Percentiles rank a stretch among this genome's conserved stretches.
These are phyloP conservation scores for Melanotaenia parkinsoni DNA, from an alignment of 2,797 vertebrate species.

Conservation along the genomic window DNA sequence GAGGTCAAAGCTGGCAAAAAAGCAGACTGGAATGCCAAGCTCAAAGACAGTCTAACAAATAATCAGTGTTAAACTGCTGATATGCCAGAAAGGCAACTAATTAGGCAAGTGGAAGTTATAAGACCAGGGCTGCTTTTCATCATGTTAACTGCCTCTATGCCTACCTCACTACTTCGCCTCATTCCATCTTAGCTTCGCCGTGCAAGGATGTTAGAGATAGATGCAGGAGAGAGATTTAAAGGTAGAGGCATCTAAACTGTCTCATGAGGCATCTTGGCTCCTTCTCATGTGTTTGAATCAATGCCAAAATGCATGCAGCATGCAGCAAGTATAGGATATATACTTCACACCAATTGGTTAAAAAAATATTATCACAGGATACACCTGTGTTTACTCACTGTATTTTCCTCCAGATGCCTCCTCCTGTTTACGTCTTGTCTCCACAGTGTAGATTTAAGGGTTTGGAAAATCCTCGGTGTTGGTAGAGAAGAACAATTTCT, in stretches of 20 bases:
- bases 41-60: constrained; percentile 12
- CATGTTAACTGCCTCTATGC: not conserved
- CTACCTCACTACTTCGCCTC: not conserved
- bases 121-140: constrained; percentile 3
- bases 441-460: not conserved
- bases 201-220: not conserved
- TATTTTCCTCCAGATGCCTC: not conserved
- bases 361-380: too few relatives aligned
- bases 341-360: not conserved
- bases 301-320: not conserved
- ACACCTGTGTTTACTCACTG: not conserved
- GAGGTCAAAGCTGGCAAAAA: constrained; percentile 8
- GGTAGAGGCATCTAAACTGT: not conserved
- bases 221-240: not conserved
- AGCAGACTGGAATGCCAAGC: not conserved
- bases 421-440: not conserved
- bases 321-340: not conserved
- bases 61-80: constrained; percentile 13
- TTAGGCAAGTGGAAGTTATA: constrained; percentile 7
- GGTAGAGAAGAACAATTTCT: not conserved
- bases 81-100: constrained; percentile 14
- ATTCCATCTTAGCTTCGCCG: not conserved
- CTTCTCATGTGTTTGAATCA: not conserved
- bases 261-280: not conserved
- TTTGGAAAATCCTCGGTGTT: not conserved